Evolutionary conservation across 1,140 invertebrate species (phyloP).

Genomic region (Phocides pigmalion): DNA sequence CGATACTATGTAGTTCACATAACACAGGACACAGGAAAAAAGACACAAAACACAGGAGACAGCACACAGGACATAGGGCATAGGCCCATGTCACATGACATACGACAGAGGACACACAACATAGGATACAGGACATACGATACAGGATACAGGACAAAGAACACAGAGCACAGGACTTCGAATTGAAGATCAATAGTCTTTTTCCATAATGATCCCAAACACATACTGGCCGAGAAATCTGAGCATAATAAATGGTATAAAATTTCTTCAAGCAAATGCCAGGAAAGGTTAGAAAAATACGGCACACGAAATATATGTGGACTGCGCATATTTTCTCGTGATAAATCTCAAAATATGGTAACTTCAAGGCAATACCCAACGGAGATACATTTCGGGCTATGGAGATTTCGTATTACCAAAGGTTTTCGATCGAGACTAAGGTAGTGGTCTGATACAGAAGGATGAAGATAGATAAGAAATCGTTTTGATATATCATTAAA

Average conservation of each 20-base stretch:
- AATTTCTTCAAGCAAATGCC: not conserved
- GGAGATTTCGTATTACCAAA: constrained; percentile 28
- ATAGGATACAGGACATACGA: too few relatives aligned
- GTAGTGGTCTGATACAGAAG: not conserved
- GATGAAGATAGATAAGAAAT: too few relatives aligned
- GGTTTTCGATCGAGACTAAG: constrained; percentile 15
- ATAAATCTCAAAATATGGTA: constrained; percentile 35
- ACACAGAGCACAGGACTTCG: too few relatives aligned
- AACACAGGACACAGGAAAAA: too few relatives aligned
- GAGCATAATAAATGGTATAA: not conserved
- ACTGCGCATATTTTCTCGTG: constrained; percentile 28
- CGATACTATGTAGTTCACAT: too few relatives aligned
- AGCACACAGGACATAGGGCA: too few relatives aligned
- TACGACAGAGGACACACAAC: too few relatives aligned
- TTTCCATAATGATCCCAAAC: constrained; percentile 1
- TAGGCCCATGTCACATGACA: too few relatives aligned
- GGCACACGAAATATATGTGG: constrained; percentile 4
- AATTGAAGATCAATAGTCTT: too few relatives aligned
- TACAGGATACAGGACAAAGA: too few relatives aligned
- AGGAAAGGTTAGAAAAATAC: constrained; percentile 20
- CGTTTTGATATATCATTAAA: too few relatives aligned
- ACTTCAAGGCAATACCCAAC: constrained; percentile 28
- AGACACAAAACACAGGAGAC: too few relatives aligned
- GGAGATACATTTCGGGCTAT: constrained; percentile 30
- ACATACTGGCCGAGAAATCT: not conserved